These are phyloP conservation scores for Urocolius indicus DNA, from an alignment of 2,113 vertebrate genomes.

Conservation along the genomic window DNA sequence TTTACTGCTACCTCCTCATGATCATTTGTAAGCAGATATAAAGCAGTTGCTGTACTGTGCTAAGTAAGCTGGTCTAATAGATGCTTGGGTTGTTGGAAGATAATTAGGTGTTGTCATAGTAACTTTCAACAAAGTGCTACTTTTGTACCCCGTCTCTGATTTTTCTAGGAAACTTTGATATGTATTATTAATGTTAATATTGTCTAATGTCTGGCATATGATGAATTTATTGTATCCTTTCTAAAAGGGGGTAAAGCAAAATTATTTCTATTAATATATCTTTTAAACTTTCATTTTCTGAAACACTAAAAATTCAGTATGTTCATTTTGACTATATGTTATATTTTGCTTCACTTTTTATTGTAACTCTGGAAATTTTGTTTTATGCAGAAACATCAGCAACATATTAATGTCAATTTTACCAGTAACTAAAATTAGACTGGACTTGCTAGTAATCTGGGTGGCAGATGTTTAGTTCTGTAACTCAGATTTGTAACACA, in stretches of 20 bases:
- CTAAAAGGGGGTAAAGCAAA: not conserved
- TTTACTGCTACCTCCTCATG: not conserved
- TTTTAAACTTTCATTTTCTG: not conserved
- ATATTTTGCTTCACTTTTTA: not conserved
- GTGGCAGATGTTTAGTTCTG: not conserved
- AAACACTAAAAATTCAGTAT: not conserved
- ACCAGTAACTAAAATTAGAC: not conserved
- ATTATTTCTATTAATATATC: not conserved
- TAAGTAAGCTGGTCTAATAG: not conserved
- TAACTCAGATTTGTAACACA: not conserved
- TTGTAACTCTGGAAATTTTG: not conserved
- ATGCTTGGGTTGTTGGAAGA: not conserved
- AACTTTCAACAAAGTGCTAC: not conserved
- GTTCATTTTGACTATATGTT: not conserved
- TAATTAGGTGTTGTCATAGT: rapidly evolving
- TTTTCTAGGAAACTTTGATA: not conserved
- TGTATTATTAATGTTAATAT: not conserved
- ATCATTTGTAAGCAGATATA: not conserved
- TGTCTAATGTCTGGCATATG: not conserved
- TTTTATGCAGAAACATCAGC: not conserved
- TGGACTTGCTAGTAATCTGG: not conserved
- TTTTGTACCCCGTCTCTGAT: not conserved
- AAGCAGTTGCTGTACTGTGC: not conserved
- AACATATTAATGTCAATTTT: not conserved
- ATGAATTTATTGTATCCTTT: not conserved